Percentiles rank a stretch among this genome's conserved stretches.
Evolutionary conservation across 2,888 invertebrate genomes (phyloP).

Genomic region (Thymelicus acteon): DNA sequence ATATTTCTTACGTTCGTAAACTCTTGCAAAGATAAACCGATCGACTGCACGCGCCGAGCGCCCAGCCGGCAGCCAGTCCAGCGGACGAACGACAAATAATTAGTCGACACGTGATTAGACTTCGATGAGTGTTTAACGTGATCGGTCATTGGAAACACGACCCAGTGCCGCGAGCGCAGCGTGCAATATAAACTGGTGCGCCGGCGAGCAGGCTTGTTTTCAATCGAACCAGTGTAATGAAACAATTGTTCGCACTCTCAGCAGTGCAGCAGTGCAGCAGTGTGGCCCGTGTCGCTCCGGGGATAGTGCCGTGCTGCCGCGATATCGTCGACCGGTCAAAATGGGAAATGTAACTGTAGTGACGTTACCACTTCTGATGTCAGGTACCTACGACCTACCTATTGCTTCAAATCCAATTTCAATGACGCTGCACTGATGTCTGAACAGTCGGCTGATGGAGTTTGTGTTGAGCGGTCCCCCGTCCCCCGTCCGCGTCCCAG

Average conservation of each 20-base stretch:
- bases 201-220: background rate
- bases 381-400: slow-evolving; percentile 49
- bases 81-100: slow-evolving; percentile 13
- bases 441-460: too few species aligned
- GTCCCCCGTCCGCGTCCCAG: too few species aligned
- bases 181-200: background rate
- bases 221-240: slow-evolving; percentile 17
- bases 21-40: too few species aligned
- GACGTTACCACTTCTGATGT: slow-evolving; percentile 50
- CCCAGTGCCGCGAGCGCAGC: background rate
- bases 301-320: too few species aligned
- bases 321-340: slow-evolving; percentile 2
- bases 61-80: background rate
- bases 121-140: slow-evolving; percentile 1
- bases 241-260: slow-evolving; percentile 6
- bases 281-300: too few species aligned
- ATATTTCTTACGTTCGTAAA: too few species aligned
- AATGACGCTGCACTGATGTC: too few species aligned
- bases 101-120: slow-evolving; percentile 24
- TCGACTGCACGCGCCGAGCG: too few species aligned
- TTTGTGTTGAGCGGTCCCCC: too few species aligned
- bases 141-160: slow-evolving; percentile 1
- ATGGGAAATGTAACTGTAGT: slow-evolving; percentile 51
- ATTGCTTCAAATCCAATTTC: too few species aligned
- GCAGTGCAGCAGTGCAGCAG: too few species aligned